Conservation (phyloP, 2,797 vertebrate species). For the Anguilla pacifica region DNA sequence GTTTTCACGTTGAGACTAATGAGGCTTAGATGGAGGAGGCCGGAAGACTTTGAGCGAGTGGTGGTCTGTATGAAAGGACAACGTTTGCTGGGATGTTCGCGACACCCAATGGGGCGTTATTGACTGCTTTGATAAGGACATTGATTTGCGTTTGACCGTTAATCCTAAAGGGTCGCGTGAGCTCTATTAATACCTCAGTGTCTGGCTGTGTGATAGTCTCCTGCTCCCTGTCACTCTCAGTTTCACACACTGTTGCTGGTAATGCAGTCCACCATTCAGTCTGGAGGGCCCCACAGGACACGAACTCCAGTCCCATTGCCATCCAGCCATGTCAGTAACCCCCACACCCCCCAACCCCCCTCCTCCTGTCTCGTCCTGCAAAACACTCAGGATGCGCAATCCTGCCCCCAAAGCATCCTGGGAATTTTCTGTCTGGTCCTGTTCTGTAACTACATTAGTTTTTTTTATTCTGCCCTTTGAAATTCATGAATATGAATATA, state of each 20-base stretch:
- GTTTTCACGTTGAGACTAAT: neutral
- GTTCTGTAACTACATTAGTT: slow-evolving; percentile 3
- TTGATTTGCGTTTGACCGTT: slow-evolving; percentile 11
- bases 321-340: neutral
- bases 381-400: neutral
- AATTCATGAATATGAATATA: slow-evolving; percentile 16
- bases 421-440: neutral
- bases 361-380: neutral
- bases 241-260: neutral
- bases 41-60: neutral
- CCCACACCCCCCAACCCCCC: neutral
- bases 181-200: slow-evolving; percentile 12
- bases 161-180: neutral
- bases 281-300: neutral
- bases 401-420: neutral
- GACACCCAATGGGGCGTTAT: neutral
- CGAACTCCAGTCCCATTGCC: neutral
- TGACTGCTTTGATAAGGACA: neutral
- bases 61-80: neutral
- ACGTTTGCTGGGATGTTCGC: neutral
- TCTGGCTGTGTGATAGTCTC: neutral
- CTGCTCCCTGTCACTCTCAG: slow-evolving; percentile 14
- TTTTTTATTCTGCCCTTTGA: neutral
- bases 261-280: neutral
- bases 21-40: neutral